These are phyloP conservation scores for Centrocercus urophasianus DNA, from an alignment of 2,113 vertebrate species.

Conservation along the genomic window DNA sequence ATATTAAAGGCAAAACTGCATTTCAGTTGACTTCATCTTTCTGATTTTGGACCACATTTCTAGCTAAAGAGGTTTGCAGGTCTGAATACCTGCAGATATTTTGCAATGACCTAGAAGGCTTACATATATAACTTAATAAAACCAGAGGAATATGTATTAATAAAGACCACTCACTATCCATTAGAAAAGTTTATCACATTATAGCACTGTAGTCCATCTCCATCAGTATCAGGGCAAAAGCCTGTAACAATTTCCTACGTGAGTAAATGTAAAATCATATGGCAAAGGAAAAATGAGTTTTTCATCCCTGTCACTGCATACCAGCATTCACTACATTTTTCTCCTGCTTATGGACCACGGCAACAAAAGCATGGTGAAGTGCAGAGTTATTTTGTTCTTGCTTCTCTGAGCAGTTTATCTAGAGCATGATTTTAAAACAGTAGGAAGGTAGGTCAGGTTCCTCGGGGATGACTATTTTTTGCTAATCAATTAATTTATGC, in stretches of 20 bases:
- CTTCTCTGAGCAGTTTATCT: background rate
- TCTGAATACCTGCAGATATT: background rate
- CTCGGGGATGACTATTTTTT: constrained; percentile 35
- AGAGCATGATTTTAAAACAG: background rate
- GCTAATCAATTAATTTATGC: constrained; percentile 1
- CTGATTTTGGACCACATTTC: background rate
- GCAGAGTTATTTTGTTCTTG: background rate
- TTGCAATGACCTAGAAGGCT: background rate
- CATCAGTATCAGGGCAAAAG: background rate
- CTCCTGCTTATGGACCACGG: background rate
- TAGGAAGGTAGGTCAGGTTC: constrained; percentile 42
- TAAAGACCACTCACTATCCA: background rate
- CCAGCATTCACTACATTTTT: background rate
- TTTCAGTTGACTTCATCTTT: background rate
- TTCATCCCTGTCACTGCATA: background rate
- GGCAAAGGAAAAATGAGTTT: background rate
- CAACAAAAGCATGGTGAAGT: background rate
- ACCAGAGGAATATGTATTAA: background rate
- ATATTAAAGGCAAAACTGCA: background rate
- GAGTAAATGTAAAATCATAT: background rate
- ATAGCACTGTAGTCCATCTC: background rate
- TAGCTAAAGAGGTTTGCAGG: background rate
- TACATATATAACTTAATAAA: background rate
- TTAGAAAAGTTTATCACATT: background rate
- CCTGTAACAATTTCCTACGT: background rate